Percentiles rank a stretch among this genome's conserved stretches.
phyloP scores from a whole-genome alignment of 2,113 vertebrate species.

The Macaca nemestrina region DNA sequence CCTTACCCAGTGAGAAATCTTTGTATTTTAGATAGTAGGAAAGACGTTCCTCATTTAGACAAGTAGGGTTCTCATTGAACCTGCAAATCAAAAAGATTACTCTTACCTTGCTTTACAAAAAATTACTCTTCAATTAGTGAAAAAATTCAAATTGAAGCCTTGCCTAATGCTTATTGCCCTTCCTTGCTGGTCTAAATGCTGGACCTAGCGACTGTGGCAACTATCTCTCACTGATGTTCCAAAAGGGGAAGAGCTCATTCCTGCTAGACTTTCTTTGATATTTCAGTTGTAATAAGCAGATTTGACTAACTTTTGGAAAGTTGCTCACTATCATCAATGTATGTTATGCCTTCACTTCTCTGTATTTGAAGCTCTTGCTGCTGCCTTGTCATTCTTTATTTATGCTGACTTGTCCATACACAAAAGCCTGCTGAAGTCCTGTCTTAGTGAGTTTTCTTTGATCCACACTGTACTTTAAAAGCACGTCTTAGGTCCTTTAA shows the following conservation, averaged over 20 bases:
- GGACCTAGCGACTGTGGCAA: constrained; percentile 92
- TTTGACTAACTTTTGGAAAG: constrained; percentile 95
- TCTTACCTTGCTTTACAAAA: constrained; percentile 93
- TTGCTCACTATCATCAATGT: constrained; percentile 94
- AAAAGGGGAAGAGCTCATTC: constrained; percentile 94
- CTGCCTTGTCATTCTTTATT: constrained; percentile 95
- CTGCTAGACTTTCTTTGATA: constrained; percentile 97
- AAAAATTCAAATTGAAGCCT: constrained; percentile 92
- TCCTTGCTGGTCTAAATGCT: constrained; percentile 94
- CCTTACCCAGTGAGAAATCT: constrained; percentile 98
- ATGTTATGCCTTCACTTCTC: constrained; percentile 94
- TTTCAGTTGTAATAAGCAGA: constrained; percentile 90
- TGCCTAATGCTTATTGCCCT: constrained; percentile 96
- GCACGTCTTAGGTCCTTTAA: constrained; percentile 89
- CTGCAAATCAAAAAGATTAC: constrained; percentile 99
- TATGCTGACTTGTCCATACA: constrained; percentile 97
- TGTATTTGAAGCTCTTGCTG: constrained; percentile 93
- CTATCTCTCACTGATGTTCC: constrained; percentile 95
- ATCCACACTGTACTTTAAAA: constrained; percentile 92
- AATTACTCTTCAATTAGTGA: constrained; percentile 89
- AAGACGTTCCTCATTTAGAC: constrained; percentile 93
- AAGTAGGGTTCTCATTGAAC: constrained; percentile 93
- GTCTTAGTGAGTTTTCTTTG: constrained; percentile 95
- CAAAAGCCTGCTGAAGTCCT: constrained; percentile 95
- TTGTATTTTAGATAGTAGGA: constrained; percentile 93